Base-by-base conservation (phyloP, 2,797 vertebrate species). In the Kryptolebias ocellatus region DNA sequence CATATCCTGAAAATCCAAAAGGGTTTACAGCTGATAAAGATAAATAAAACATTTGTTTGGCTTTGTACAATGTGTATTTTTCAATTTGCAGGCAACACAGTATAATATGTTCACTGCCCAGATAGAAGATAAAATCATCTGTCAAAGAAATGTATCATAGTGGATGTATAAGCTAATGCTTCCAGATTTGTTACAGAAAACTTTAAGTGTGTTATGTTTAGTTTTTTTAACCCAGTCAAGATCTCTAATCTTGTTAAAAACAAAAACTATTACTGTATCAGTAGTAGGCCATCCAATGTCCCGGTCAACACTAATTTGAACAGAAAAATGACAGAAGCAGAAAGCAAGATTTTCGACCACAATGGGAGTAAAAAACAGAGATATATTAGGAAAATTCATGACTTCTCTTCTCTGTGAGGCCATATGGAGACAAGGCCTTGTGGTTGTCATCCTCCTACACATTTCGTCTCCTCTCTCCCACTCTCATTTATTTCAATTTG, bases 401-500 rank as follows among this genome's bases (percentile, higher is more conserved):
- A 73, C 52, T 79, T 70, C 73, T 79, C 59, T 62, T 80, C 42
- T 61, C 81, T 77, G 54, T 45, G 37, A 77, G 71, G 53, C 75
- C 76, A 45, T 74, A 77, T 70, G 72, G 83, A 88, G 83, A 83
- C 80, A 87, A 81, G 80, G 70, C 85, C 79, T 64, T 50, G 64
- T 76, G 64, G 74, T 59, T 73, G 65, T 82, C 68, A 24, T 68
- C 86, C 34, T 8, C 86, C 34, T 80, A 77, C 71, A 69, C 44
- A 17, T 87, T 74, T 83, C 74, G 77, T 65, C 74, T 77, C 81
- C 72, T 37, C 71, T 87, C 61, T 28, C 84, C 72, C 10, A 7
- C 83, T 92, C 91, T 95, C 92, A 94, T 93, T 95, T 94, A 93
- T 93, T 95, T 94, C 94, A 92, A 95, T 95, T 95, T 94, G 91